Conservation (phyloP, 2,888 invertebrate genomes). For the Ferrisia virgata region DNA sequence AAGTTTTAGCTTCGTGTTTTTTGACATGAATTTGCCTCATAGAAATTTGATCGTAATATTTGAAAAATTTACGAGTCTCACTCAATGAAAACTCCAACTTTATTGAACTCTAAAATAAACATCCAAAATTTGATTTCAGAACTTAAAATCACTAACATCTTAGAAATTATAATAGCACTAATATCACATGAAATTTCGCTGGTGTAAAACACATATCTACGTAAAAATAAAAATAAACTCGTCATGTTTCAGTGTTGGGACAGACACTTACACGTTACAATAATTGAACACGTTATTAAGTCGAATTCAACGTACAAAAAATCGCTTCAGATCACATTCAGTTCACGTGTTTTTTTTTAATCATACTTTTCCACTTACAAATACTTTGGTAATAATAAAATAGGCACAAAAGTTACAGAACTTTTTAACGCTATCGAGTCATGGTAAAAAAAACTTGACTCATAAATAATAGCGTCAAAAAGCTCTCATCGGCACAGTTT, state of each 20-base stretch:
- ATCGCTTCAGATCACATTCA: neutral
- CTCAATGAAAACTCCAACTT: neutral
- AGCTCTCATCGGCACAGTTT: neutral
- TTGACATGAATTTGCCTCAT: too few relatives aligned
- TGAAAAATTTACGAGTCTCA: neutral
- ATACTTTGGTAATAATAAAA: constrained; percentile 1
- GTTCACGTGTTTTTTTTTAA: neutral
- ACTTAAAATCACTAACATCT: neutral
- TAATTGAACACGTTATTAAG: constrained; percentile 18
- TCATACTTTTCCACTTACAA: neutral
- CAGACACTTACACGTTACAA: neutral
- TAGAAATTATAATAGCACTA: neutral
- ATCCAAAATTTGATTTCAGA: constrained; percentile 22
- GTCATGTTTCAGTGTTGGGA: neutral
- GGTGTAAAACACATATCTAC: neutral
- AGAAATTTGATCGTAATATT: neutral
- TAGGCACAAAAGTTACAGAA: neutral
- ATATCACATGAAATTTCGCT: constrained; percentile 12
- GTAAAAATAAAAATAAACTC: neutral
- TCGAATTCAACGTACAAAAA: neutral
- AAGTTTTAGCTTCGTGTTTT: too few relatives aligned
- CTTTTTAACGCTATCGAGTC: neutral
- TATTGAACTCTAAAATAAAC: neutral
- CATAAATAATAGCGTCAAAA: neutral
- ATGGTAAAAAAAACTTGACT: neutral